These are phyloP conservation scores for Ateles fusciceps DNA, from an alignment of 2,797 vertebrate genomes.

Conservation along the genomic window DNA sequence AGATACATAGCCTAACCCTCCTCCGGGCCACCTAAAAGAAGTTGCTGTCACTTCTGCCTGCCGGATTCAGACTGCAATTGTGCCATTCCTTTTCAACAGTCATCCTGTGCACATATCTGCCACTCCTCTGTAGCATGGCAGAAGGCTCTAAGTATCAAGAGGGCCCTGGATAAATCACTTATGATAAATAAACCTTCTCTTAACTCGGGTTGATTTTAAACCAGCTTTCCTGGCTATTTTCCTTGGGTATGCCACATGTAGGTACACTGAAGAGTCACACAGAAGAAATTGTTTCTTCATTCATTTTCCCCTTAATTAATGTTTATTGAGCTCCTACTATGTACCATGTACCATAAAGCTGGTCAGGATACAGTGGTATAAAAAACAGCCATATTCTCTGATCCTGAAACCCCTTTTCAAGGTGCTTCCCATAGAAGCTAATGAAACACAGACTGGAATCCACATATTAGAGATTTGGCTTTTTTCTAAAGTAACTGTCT, in stretches of 20 bases:
- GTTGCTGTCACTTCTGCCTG: neutral
- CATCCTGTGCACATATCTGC: neutral
- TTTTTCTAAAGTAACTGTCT: neutral
- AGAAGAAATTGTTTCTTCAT: neutral
- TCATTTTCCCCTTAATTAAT: neutral
- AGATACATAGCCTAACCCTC: neutral
- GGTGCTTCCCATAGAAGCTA: neutral
- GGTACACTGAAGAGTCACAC: neutral
- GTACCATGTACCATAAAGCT: neutral
- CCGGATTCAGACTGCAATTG: neutral
- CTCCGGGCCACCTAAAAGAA: neutral
- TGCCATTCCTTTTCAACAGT: neutral
- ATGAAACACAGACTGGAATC: neutral
- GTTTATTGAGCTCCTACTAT: neutral
- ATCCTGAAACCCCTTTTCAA: neutral
- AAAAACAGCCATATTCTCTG: neutral
- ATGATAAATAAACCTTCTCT: conserved; percentile 22
- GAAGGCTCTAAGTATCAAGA: neutral
- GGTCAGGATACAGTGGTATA: neutral
- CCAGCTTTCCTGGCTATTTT: neutral
- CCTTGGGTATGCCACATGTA: neutral
- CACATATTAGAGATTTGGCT: neutral
- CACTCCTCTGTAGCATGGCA: neutral
- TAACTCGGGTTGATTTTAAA: neutral
- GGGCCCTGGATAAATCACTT: neutral